Conservation (phyloP, 2,113 vertebrate genomes). For the Rutilus rutilus region DNA sequence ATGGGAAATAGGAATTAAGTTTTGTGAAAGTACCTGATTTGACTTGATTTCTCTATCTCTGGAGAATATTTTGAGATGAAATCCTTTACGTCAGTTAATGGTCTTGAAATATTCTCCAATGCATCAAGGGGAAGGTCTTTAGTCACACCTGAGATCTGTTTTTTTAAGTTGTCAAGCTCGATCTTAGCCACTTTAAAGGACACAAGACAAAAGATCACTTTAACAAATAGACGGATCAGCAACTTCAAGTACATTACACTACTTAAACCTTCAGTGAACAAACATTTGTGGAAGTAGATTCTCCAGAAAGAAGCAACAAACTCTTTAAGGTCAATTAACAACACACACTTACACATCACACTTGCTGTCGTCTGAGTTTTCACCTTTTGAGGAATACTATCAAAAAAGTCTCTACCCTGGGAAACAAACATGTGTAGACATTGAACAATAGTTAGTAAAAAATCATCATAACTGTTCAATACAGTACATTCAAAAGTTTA, state of each 20-base stretch:
- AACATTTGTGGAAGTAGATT: not conserved
- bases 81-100: not conserved
- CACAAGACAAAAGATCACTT: slow-evolving; percentile 14
- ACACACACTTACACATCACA: slow-evolving; percentile 75
- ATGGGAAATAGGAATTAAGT: not conserved
- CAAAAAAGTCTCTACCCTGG: slow-evolving; percentile 72
- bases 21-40: slow-evolving; percentile 69
- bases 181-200: slow-evolving; percentile 67
- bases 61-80: not conserved
- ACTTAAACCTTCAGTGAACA: not conserved
- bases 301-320: not conserved
- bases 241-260: not conserved
- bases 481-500: not conserved
- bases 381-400: slow-evolving; percentile 67
- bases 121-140: not conserved
- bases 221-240: not conserved
- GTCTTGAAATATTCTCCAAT: slow-evolving; percentile 29
- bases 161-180: slow-evolving; percentile 62
- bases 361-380: slow-evolving; percentile 66
- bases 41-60: not conserved
- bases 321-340: not conserved
- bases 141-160: slow-evolving; percentile 62
- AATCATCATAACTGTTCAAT: not conserved
- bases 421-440: slow-evolving; percentile 4
- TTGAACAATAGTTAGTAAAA: not conserved